Conservation (phyloP, 2,113 vertebrate species). For the Actenoides hombroni region DNA sequence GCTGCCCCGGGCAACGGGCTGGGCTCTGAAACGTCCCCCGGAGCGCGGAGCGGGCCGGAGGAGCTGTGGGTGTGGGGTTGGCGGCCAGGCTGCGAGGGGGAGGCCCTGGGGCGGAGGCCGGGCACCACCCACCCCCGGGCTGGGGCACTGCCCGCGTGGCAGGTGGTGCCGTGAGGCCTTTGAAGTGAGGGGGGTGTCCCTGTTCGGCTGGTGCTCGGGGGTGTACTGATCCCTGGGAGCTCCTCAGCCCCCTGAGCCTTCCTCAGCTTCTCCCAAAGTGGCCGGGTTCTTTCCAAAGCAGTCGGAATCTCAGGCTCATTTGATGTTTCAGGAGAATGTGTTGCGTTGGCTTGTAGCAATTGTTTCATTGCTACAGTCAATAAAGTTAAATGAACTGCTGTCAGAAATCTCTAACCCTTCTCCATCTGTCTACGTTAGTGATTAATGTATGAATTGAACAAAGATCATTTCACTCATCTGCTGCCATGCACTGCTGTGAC, state of each 20-base stretch:
- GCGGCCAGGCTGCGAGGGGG: background rate
- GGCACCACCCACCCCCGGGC: no score
- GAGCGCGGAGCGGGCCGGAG: background rate
- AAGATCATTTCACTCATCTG: background rate
- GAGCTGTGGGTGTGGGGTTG: background rate
- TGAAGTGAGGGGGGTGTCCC: background rate
- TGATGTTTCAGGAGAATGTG: fast-evolving
- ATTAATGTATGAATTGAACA: no score
- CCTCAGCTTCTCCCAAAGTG: background rate
- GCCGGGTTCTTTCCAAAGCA: background rate
- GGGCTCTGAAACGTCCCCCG: fast-evolving
- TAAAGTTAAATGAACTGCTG: background rate
- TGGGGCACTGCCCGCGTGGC: background rate
- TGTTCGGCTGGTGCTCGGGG: fast-evolving
- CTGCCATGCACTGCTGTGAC: fast-evolving
- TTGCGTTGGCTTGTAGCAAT: background rate
- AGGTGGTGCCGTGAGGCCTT: fast-evolving
- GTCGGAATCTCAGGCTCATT: background rate
- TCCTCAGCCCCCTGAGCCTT: background rate
- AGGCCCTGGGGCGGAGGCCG: no score
- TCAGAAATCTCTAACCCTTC: background rate
- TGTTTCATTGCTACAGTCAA: background rate
- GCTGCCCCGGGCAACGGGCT: no score
- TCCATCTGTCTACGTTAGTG: fast-evolving
- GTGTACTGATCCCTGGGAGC: fast-evolving